Conservation (phyloP, 2,797 vertebrate genomes). For the Ambastaia sidthimunki region DNA sequence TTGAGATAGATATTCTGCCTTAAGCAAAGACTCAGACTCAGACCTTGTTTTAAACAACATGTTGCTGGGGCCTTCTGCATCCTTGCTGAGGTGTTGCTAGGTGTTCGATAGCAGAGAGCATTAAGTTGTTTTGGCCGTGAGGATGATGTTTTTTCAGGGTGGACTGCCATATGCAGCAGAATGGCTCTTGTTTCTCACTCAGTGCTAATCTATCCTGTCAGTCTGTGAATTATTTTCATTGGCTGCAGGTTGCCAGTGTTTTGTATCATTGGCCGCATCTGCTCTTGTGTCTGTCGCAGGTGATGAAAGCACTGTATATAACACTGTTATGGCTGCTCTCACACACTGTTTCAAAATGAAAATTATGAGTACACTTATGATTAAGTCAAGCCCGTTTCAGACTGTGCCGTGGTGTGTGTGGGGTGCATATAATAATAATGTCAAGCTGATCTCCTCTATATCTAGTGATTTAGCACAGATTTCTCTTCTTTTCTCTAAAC, state of each 20-base stretch:
- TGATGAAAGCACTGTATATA: slow-evolving; percentile 14
- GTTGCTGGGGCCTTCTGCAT: neutral
- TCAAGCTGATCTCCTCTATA: slow-evolving; percentile 4
- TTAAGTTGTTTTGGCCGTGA: slow-evolving; percentile 19
- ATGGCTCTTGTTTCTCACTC: slow-evolving; percentile 16
- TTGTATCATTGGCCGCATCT: slow-evolving; percentile 28
- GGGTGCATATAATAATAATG: neutral
- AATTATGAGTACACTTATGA: slow-evolving; percentile 29
- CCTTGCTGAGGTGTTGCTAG: neutral
- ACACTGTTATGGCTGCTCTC: slow-evolving; percentile 20
- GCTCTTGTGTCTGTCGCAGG: neutral
- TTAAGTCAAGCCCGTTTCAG: slow-evolving; percentile 8
- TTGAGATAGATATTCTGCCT: slow-evolving; percentile 45
- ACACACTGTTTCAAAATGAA: slow-evolving; percentile 9
- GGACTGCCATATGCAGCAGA: slow-evolving; percentile 8
- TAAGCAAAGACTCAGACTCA: slow-evolving; percentile 50
- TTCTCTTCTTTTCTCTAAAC: neutral
- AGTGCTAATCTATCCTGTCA: slow-evolving; percentile 46
- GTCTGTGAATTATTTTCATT: slow-evolving; percentile 48
- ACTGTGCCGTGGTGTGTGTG: slow-evolving; percentile 8
- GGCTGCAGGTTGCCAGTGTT: slow-evolving; percentile 23
- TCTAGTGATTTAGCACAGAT: neutral
- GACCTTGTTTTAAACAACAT: neutral
- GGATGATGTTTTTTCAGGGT: neutral
- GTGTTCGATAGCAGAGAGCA: neutral